Conservation (phyloP, 2,113 vertebrate genomes). For the Dromiciops gliroides region DNA sequence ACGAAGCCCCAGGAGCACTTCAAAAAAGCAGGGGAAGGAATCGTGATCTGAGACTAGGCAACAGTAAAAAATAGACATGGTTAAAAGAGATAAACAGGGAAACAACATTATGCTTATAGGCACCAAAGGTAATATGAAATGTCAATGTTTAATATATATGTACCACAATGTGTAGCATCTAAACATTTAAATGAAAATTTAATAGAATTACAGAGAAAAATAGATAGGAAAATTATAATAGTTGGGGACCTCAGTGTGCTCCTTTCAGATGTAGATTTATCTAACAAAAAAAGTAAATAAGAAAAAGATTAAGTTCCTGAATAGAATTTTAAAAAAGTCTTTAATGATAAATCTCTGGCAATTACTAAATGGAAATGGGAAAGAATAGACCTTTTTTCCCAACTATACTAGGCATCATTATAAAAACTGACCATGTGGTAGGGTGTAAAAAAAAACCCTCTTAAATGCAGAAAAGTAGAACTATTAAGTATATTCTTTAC, state of each 20-base stretch:
- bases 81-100: not conserved
- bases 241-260: not conserved
- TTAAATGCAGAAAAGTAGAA: not conserved
- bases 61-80: not conserved
- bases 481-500: not conserved
- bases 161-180: not conserved
- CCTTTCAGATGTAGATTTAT: not conserved
- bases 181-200: not conserved
- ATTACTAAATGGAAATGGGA: not conserved
- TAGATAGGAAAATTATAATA: not conserved
- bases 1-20: not conserved
- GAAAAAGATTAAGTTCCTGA: not conserved
- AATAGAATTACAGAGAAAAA: not conserved
- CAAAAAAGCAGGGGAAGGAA: not conserved
- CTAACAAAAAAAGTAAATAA: not conserved
- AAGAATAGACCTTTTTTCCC: not conserved
- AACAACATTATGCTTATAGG: not conserved
- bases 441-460: not conserved
- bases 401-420: not conserved
- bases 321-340: not conserved
- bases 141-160: not conserved
- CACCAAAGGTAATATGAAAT: not conserved
- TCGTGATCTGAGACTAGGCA: not conserved
- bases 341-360: not conserved
- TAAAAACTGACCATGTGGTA: not conserved